Evolutionary conservation across 2,797 vertebrate species (phyloP).

Genomic region (Vultur gryphus): DNA sequence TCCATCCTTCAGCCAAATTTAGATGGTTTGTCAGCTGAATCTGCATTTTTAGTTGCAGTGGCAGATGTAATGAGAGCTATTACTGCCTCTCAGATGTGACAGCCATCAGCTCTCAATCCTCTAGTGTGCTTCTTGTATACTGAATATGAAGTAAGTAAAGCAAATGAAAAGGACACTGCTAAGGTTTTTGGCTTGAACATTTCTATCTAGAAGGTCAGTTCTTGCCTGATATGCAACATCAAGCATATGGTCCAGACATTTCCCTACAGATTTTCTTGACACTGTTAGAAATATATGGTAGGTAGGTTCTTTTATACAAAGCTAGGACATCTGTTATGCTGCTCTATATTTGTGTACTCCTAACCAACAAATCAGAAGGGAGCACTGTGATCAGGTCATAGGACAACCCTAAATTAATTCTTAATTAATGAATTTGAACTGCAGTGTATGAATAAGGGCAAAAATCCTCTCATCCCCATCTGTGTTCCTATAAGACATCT

Average conservation of each 20-base stretch:
- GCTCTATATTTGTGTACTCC: not conserved
- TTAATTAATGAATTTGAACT: not conserved
- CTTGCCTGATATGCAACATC: not conserved
- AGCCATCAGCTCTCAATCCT: not conserved
- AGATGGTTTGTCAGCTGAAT: constrained; percentile 33
- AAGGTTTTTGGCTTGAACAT: not conserved
- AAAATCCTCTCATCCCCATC: not conserved
- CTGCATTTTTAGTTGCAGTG: constrained; percentile 35
- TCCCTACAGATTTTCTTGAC: not conserved
- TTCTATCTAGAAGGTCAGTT: not conserved
- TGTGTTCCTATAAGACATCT: not conserved
- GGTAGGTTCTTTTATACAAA: not conserved
- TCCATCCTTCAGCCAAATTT: constrained; percentile 48
- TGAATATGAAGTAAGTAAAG: constrained; percentile 6
- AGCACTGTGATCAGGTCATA: not conserved
- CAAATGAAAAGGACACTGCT: not conserved
- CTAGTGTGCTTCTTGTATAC: not conserved
- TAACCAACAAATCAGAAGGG: not conserved
- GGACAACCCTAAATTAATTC: not conserved
- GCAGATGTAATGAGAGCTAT: constrained; percentile 46
- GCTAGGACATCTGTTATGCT: not conserved
- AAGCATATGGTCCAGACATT: not conserved
- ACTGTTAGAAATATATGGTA: not conserved
- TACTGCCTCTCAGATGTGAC: constrained; percentile 11
- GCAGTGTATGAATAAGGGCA: not conserved